Base-by-base conservation (phyloP, 2,113 vertebrate genomes). In the Hymenochirus boettgeri region DNA sequence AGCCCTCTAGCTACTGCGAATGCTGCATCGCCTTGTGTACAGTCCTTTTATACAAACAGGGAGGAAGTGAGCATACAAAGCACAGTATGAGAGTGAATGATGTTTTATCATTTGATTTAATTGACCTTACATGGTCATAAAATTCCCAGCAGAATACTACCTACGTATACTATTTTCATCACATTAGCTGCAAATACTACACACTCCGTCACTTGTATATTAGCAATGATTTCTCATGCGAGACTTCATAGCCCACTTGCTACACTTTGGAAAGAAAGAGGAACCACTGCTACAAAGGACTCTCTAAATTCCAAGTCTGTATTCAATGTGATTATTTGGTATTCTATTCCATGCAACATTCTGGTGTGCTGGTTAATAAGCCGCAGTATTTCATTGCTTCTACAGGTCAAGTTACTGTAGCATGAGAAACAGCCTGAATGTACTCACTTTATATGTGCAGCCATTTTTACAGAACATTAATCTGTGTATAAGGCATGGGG, bases 1-100 rank as follows among this genome's bases (percentile, higher is more conserved):
- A 76, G 69, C 58, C 51, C 86, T 72, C 74, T 77, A 25, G 10
- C 77, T 1, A 37, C 74, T 2, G 23, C 80, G 1, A 63, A 79
- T 42, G 69, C 79, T 42, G 77, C 82, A 23, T 66, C 85, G 21
- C 83, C 88, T 79, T 88, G 85, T 71, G 72, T 88, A 74, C 83
- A 81, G 62, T 62, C 82, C 0, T 85, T 79, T 63, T 89, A 86
- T 47, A 82, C 85, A 51, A 77, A 80, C 11, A 82, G 76, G 69
- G 84, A 88, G 51, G 79, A 84, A 4, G 81, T 81, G 58, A 72
- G 45, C 42, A 77, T 84, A 73, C 81, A 86, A 57, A 75, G 52
- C 65, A 72, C 85, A 1, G 27, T 83, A 70, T 89, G 81, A 84
- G 59, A 65, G 46, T 27, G 13, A 42, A 42, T 42, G 4, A 10